Percentiles rank a stretch among this genome's conserved stretches.
Conservation (phyloP, 2,888 invertebrate genomes). For the Dasysyrphus albostriatus region DNA sequence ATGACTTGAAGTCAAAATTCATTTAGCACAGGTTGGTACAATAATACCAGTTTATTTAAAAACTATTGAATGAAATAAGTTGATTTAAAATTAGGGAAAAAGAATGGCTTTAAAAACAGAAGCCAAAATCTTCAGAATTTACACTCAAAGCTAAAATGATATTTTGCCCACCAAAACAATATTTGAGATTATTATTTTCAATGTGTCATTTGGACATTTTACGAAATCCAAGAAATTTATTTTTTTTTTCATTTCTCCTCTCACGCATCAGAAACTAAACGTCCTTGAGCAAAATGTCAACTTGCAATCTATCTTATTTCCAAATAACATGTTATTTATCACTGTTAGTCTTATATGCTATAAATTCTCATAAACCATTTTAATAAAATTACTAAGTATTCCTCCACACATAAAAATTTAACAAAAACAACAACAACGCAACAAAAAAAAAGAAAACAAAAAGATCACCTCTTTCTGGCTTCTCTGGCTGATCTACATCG, state of each 20-base stretch:
- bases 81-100: too few species aligned
- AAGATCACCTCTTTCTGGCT: constrained; percentile 11
- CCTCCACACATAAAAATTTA: background rate
- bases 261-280: background rate
- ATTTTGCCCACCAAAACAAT: too few species aligned
- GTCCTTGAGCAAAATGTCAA: constrained; percentile 39
- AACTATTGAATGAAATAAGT: too few species aligned
- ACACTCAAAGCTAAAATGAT: too few species aligned
- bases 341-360: background rate
- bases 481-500: constrained; percentile 53
- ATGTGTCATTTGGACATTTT: too few species aligned
- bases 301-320: constrained; percentile 14
- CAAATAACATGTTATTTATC: constrained; percentile 14
- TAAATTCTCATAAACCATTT: constrained; percentile 19
- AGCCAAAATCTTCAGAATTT: too few species aligned
- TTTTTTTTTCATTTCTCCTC: background rate
- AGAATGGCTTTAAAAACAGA: too few species aligned
- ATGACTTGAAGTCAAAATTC: too few species aligned
- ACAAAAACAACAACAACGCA: background rate
- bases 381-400: constrained; percentile 25
- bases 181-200: too few species aligned
- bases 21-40: too few species aligned
- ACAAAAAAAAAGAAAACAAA: background rate
- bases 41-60: too few species aligned
- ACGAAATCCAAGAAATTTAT: background rate